Conservation (phyloP, 2,113 vertebrate species). For the Chionomys nivalis region DNA sequence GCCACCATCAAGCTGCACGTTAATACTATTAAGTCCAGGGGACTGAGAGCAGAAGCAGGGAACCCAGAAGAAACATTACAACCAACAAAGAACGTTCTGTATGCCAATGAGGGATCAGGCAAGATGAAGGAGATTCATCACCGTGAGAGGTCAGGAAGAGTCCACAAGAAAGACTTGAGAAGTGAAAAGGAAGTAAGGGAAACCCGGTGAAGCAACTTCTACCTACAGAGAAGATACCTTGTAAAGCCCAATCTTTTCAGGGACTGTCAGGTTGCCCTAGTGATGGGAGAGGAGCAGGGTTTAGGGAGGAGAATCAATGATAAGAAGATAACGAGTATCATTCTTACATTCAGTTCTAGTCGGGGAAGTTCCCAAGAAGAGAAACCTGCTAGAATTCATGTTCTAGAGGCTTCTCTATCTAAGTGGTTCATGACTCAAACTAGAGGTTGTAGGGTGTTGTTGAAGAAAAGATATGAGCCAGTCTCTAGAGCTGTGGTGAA, state of each 20-base stretch:
- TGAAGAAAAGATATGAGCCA: not conserved
- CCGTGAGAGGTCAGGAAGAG: not conserved
- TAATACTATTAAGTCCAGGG: not conserved
- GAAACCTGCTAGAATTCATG: not conserved
- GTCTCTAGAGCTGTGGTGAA: not conserved
- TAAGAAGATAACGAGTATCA: not conserved
- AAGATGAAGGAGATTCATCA: not conserved
- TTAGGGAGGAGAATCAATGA: not conserved
- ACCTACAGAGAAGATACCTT: not conserved
- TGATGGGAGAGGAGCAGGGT: fast-evolving
- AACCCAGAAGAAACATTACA: not conserved
- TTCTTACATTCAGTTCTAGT: fast-evolving
- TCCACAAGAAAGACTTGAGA: not conserved
- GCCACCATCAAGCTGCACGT: not conserved
- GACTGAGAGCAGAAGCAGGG: not conserved
- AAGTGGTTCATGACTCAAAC: fast-evolving
- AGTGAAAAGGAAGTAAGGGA: too few species aligned
- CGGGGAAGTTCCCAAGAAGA: not conserved
- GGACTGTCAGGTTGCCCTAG: not conserved
- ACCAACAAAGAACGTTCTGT: fast-evolving
- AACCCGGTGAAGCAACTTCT: fast-evolving
- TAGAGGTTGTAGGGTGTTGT: not conserved
- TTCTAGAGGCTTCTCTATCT: not conserved
- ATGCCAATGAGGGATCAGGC: not conserved
- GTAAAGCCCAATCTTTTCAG: not conserved